phyloP scores from a whole-genome alignment of 2,113 vertebrate species.

The Taxidea taxus region DNA sequence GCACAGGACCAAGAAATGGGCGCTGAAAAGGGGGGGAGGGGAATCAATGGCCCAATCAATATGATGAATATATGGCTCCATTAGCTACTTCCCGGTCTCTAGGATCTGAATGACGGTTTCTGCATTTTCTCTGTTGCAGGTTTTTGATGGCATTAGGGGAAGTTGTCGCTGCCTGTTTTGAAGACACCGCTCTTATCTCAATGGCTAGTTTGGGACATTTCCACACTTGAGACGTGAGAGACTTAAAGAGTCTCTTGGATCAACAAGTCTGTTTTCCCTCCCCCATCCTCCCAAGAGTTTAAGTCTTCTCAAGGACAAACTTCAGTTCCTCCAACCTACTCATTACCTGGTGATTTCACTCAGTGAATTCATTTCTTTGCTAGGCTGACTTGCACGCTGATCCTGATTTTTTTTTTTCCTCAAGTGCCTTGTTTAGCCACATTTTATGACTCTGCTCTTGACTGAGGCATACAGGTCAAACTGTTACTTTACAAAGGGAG shows the following conservation, averaged over 20 bases:
- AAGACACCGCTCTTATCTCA: conserved; percentile 42
- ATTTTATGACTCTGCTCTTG: conserved; percentile 49
- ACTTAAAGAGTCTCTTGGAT: conserved; percentile 57
- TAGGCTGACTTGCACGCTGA: neutral
- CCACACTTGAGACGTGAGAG: conserved; percentile 23
- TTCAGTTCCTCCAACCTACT: conserved; percentile 34
- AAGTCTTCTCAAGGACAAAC: conserved; percentile 53
- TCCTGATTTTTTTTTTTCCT: conserved; percentile 7
- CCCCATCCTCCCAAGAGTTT: conserved; percentile 40
- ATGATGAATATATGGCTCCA: conserved; percentile 68
- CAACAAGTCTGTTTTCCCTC: conserved; percentile 55
- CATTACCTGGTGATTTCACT: conserved; percentile 3
- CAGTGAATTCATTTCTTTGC: neutral
- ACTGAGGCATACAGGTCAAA: conserved; percentile 16
- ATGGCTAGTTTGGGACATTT: conserved; percentile 43
- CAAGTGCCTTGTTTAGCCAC: conserved; percentile 46
- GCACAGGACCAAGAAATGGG: conserved; percentile 55
- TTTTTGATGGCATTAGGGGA: conserved; percentile 48
- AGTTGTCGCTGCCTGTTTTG: conserved; percentile 18
- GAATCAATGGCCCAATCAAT: conserved; percentile 75
- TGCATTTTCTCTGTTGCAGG: conserved; percentile 63
- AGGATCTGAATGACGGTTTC: conserved; percentile 48
- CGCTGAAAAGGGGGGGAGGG: neutral
- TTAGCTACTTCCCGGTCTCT: conserved; percentile 69
- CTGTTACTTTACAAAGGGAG: neutral